Evolutionary conservation across 2,888 invertebrate genomes (phyloP), one percentile per base, ranked within the genome.

Genomic region (Stenodera caucasica): DNA sequence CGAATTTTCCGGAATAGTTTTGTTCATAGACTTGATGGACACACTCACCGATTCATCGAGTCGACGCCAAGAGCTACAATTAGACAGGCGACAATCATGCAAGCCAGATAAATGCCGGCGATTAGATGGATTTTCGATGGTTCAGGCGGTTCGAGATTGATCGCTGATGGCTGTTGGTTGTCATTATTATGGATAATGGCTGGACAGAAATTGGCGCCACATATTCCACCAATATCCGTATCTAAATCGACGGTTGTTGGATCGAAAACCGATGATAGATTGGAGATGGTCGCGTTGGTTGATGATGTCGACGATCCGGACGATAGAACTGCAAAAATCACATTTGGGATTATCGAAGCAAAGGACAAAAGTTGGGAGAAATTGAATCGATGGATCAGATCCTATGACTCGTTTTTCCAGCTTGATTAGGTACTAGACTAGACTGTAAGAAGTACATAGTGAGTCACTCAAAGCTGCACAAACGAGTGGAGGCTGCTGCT

Each of bases 51-150:
- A 54, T 86, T 85, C 3, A 93, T 81, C 0, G 92, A 90, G 79
- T 96, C 95, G 0, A 96, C 90, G 18, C 92, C 90, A 32, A 92
- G 79, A 0, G 87, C 84, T 3, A 96, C 88, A 55, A 94, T 84
- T 7, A 91, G 68, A 14, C 89, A 87, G 0, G 95, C 95, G 0
- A 83, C 77, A 0, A 88, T 81, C 85, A 94, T 93, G 73, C 93
- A 94, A 0, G 84, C 86, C 6, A 95, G 81, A 79, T 92, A 96
- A 64, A 94, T 90, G 12, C 91, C 90, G 8, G 90, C 87, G 63
- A 95, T 88, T 58, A 90, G 82, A 73, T 91, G 88, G 59, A 94
- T 90, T 82, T 92, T 89, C 45, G 85, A 81, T 0, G 85, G 80
- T 0, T 89, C 85, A 0, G 94, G 94, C 9, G 89, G 88, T 60